Conservation (phyloP, 1,140 invertebrate species). For the Zaprionus vittiger region DNA sequence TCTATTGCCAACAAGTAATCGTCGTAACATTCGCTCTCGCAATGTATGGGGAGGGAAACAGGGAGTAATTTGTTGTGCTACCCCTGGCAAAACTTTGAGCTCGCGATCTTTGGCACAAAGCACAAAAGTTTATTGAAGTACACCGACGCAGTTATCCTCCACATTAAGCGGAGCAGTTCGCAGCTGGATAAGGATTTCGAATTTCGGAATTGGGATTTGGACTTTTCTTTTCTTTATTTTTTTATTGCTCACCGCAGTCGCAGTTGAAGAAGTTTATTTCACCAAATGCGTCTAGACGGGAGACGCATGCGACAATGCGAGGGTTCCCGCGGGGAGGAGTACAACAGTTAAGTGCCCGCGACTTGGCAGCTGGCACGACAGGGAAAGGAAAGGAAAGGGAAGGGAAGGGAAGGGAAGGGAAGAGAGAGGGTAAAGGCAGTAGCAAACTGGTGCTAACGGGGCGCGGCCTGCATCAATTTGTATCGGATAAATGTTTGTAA, state of each 20-base stretch:
- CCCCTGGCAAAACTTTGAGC: slow-evolving; percentile 17
- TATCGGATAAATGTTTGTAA: slow-evolving; percentile 22
- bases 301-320: background rate
- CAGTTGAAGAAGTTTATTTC: slow-evolving; percentile 49
- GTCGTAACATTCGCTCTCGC: background rate
- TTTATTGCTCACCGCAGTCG: slow-evolving; percentile 41
- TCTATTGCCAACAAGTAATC: slow-evolving; percentile 1
- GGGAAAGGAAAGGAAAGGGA: background rate
- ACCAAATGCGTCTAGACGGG: slow-evolving; percentile 52
- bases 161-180: slow-evolving; percentile 35
- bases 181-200: slow-evolving; percentile 43
- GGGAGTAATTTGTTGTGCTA: slow-evolving; percentile 25
- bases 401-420: background rate
- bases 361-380: background rate
- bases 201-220: slow-evolving; percentile 13
- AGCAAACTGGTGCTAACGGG: background rate
- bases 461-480: slow-evolving; percentile 27
- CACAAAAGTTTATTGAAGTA: slow-evolving; percentile 23
- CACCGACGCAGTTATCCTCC: slow-evolving; percentile 3
- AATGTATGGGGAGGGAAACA: background rate
- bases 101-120: slow-evolving; percentile 31
- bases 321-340: background rate
- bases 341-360: slow-evolving; percentile 8
- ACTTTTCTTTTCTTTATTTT: slow-evolving; percentile 6
- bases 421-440: background rate